phyloP scores from a whole-genome alignment of 2,113 vertebrate species.

The pig (Sus scrofa) region T2T-Sscrofa CM001155.3:5647501-5648000 shows the following conservation, averaged over 20 bases:
- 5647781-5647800: neutral
- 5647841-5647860: neutral
- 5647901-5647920: too few relatives aligned
- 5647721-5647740: neutral
- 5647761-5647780: neutral
- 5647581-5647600: neutral
- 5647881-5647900: neutral
- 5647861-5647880: neutral
- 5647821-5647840: neutral
- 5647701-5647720: rapidly evolving
- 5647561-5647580: neutral
- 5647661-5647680: neutral
- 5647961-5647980: too few relatives aligned
- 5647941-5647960: too few relatives aligned
- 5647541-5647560: neutral
- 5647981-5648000: too few relatives aligned
- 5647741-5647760: neutral
- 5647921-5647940: neutral
- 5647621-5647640: neutral
- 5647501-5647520: neutral
- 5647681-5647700: neutral
- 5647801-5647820: neutral
- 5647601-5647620: neutral
- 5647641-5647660: neutral
- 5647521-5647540: neutral